Base-by-base conservation (phyloP, 2,888 invertebrate species). In the Oxyteleia sp. region DNA sequence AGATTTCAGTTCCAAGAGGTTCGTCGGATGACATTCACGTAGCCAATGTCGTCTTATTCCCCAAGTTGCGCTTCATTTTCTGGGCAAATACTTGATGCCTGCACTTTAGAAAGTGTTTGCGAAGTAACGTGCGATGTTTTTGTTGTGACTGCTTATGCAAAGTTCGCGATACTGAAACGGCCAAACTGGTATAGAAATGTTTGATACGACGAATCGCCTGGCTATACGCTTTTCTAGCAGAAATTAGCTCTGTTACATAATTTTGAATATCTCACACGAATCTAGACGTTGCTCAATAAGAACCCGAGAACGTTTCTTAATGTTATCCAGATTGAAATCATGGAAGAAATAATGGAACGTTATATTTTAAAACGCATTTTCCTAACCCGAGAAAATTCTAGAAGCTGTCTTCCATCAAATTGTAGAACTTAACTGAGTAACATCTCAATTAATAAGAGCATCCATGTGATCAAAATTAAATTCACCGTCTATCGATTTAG, bases 131-230 rank as follows among this genome's bases (percentile, higher is more conserved):
- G n/a, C 20, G 8, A 11, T 53, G 15, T 32, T 29, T 53, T 32
- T n/a, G 32, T 53, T 53, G 13, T 53, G n/a, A 53, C 29, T 53
- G 8, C 11, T 29, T 32, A 53, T 53, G 53, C 53, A 53, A 53
- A 53, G 32, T 32, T 10, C 1, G 32, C 32, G 32, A 8, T 32
- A 32, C 32, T 8, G 32, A 32, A 32, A n/a, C n/a, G n/a, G 32
- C 32, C 32, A 32, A 32, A 32, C 10, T 32, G 32, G n/a, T n/a
- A n/a, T n/a, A n/a, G n/a, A n/a, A n/a, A n/a, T n/a, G n/a, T n/a
- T n/a, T n/a, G n/a, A n/a, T n/a, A n/a, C n/a, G n/a, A n/a, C 26
- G 26, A 32, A 32, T 32, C 10, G 32, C 32, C 32, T 32, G 1
- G 32, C 32, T 10, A 32, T 32, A 3, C 1, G 10, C 2, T 38